Conservation (phyloP, 2,113 vertebrate genomes). For the Pan paniscus region DNA sequence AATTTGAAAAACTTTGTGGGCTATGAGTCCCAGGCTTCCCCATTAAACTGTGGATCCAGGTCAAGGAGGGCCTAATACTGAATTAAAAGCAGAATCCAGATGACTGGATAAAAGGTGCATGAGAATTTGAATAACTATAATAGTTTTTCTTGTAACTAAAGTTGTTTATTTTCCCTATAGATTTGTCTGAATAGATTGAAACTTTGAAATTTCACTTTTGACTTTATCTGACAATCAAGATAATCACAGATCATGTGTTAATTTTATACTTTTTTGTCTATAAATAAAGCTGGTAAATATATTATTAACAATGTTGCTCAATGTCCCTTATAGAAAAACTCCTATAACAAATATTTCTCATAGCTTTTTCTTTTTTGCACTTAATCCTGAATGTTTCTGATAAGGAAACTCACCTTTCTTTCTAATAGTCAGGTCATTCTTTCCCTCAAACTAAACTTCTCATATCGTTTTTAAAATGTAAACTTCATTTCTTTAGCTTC, state of each 20-base stretch:
- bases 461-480: neutral
- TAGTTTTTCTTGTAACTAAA: neutral
- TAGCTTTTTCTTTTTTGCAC: constrained; percentile 10
- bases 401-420: neutral
- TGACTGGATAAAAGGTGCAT: neutral
- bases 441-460: neutral
- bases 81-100: neutral
- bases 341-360: neutral
- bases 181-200: neutral
- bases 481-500: constrained; percentile 1
- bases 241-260: neutral
- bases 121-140: neutral
- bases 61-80: neutral
- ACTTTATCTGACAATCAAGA: neutral
- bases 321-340: neutral
- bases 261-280: neutral
- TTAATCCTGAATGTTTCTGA: constrained; percentile 39
- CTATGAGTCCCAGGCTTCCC: fast-evolving
- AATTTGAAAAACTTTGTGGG: neutral
- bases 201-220: neutral
- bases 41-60: neutral
- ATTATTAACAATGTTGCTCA: neutral
- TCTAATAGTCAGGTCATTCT: constrained; percentile 24
- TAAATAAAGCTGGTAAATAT: neutral
- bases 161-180: neutral